Evolutionary conservation across 2,797 vertebrate genomes (phyloP).

Genomic region (Uromys caudimaculatus): DNA sequence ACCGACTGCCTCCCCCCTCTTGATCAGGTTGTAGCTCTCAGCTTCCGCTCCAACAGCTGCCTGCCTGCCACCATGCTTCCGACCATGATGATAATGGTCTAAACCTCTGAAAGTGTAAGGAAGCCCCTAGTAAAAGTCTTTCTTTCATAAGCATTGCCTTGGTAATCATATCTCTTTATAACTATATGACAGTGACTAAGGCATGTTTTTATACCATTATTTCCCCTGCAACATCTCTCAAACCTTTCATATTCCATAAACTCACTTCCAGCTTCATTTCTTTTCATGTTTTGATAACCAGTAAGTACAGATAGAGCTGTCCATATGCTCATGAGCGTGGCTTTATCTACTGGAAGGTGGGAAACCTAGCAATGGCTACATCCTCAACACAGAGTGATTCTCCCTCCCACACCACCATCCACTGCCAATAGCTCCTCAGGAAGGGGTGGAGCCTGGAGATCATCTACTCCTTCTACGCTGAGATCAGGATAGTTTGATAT

Average conservation of each 20-base stretch:
- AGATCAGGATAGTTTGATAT: not conserved
- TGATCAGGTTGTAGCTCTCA: not conserved
- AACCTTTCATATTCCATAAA: not conserved
- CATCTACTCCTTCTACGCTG: not conserved
- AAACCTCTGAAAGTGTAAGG: not conserved
- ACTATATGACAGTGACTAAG: not conserved
- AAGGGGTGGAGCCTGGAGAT: not conserved
- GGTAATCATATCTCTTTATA: not conserved
- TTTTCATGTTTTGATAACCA: not conserved
- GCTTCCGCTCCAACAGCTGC: not conserved
- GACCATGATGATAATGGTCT: not conserved
- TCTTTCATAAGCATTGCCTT: not conserved
- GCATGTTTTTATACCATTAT: not conserved
- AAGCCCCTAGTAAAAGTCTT: not conserved
- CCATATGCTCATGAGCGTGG: not conserved
- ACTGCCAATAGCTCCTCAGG: not conserved
- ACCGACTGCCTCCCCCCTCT: not conserved
- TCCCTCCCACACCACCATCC: not conserved
- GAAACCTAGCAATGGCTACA: not conserved
- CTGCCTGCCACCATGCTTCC: not conserved
- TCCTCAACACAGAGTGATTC: not conserved
- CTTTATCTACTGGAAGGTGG: not conserved
- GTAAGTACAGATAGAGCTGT: not conserved
- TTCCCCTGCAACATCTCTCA: not conserved
- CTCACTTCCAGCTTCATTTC: not conserved